Percentiles rank a stretch among this genome's conserved stretches.
Evolutionary conservation across 2,797 vertebrate species (phyloP).

Genomic region (Alectoris magna): DNA sequence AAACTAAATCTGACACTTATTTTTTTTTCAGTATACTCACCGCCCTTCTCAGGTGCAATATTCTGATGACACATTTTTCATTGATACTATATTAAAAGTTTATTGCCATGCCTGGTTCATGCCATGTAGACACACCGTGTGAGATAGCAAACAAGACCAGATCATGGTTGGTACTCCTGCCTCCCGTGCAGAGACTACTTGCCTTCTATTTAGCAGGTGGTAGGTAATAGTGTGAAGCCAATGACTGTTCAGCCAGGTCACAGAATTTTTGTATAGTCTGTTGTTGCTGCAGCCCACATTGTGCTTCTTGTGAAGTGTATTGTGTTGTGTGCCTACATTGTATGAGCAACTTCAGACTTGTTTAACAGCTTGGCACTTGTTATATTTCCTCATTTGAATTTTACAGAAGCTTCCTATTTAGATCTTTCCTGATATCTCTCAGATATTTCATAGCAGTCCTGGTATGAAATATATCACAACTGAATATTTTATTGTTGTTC

Average conservation of each 20-base stretch:
- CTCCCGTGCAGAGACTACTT: rapidly evolving
- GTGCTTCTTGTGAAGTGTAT: neutral
- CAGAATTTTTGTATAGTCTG: neutral
- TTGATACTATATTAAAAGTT: neutral
- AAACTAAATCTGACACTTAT: neutral
- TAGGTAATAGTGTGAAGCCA: neutral
- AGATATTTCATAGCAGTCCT: too few relatives aligned
- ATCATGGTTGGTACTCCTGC: rapidly evolving
- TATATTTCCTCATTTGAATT: too few relatives aligned
- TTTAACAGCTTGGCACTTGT: too few relatives aligned
- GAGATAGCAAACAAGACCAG: neutral
- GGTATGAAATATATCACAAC: too few relatives aligned
- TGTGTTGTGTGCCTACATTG: rapidly evolving
- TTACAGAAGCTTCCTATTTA: too few relatives aligned
- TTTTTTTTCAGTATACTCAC: too few relatives aligned
- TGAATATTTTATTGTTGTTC: too few relatives aligned
- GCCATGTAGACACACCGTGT: rapidly evolving
- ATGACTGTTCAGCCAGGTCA: neutral
- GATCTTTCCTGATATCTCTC: too few relatives aligned
- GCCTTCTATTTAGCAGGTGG: neutral
- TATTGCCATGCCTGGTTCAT: rapidly evolving
- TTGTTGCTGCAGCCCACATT: neutral
- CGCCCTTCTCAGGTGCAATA: neutral
- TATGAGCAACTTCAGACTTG: too few relatives aligned
- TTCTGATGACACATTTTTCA: neutral